phyloP scores from a whole-genome alignment of 2,797 vertebrate species.

The Perodicticus potto region DNA sequence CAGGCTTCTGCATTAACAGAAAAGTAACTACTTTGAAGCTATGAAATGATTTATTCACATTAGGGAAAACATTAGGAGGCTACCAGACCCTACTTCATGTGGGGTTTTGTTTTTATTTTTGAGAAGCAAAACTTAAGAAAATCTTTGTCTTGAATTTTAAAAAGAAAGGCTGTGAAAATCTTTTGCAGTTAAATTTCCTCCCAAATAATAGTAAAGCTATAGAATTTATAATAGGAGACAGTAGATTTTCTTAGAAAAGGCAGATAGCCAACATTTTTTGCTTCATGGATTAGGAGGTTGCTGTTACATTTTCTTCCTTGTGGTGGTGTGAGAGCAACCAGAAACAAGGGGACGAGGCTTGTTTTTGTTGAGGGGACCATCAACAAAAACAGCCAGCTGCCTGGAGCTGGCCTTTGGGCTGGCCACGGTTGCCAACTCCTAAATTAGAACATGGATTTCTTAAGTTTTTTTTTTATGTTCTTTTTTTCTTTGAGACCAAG shows the following conservation, averaged over 20 bases:
- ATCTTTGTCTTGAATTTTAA: conserved; percentile 37
- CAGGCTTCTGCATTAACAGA: background rate
- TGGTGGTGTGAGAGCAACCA: background rate
- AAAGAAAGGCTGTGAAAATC: conserved; percentile 20
- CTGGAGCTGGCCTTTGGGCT: background rate
- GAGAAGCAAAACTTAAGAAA: background rate
- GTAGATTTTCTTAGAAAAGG: background rate
- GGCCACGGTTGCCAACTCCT: background rate
- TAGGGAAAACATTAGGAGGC: background rate
- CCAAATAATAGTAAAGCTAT: background rate
- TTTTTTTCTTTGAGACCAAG: background rate
- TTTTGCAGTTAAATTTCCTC: conserved; percentile 45
- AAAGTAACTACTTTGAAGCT: conserved; percentile 29
- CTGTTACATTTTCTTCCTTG: background rate
- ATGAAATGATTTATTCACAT: conserved; percentile 44
- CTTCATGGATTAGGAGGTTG: background rate
- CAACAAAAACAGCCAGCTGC: background rate
- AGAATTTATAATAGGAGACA: background rate
- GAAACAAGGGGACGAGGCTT: background rate
- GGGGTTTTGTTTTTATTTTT: conserved; percentile 56
- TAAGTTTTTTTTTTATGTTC: background rate
- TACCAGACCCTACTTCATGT: background rate
- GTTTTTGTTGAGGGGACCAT: too few relatives aligned
- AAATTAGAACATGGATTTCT: background rate
- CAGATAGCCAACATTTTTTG: background rate